phyloP scores from a whole-genome alignment of 2,888 invertebrate genomes.

The Leucoma salicis region DNA sequence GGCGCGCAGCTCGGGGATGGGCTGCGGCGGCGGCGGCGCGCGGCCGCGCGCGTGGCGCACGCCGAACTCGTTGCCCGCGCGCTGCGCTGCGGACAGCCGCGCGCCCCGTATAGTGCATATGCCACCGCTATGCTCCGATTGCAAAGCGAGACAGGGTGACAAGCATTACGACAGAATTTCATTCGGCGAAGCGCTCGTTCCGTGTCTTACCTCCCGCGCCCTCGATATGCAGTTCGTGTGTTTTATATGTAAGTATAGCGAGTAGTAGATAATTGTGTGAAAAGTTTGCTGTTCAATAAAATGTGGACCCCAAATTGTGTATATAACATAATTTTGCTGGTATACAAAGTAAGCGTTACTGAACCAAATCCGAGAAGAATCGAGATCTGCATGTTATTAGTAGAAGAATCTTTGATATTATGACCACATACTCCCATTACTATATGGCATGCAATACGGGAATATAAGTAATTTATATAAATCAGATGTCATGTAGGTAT shows the following conservation, averaged over 20 bases:
- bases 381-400: conserved; percentile 49
- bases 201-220: conserved; percentile 44
- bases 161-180: conserved; percentile 38
- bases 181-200: conserved; percentile 46
- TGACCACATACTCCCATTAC: conserved; percentile 81
- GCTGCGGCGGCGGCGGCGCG: conserved; percentile 90
- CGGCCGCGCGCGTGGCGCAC: conserved; percentile 92
- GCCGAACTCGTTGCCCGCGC: conserved; percentile 89
- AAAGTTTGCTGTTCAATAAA: conserved; percentile 18
- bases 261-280: conserved; percentile 17
- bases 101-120: conserved; percentile 38
- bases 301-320: conserved; percentile 26
- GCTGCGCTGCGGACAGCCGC: conserved; percentile 81
- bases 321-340: conserved; percentile 31
- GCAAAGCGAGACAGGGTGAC: conserved; percentile 68
- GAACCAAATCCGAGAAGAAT: conserved; percentile 41
- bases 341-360: conserved; percentile 52
- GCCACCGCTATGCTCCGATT: conserved; percentile 23
- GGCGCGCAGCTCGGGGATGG: conserved; percentile 94
- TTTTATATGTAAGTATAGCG: conserved; percentile 33
- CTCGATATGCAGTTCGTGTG: conserved; percentile 25
- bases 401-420: conserved; percentile 73
- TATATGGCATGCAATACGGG: conserved; percentile 69
- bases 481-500: conserved; percentile 13
- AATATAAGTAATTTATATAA: conserved; percentile 21